Evolutionary conservation across 2,888 invertebrate species (phyloP), one percentile per base, ranked within the genome.

Genomic region (Caenorhabditis plicata): DNA sequence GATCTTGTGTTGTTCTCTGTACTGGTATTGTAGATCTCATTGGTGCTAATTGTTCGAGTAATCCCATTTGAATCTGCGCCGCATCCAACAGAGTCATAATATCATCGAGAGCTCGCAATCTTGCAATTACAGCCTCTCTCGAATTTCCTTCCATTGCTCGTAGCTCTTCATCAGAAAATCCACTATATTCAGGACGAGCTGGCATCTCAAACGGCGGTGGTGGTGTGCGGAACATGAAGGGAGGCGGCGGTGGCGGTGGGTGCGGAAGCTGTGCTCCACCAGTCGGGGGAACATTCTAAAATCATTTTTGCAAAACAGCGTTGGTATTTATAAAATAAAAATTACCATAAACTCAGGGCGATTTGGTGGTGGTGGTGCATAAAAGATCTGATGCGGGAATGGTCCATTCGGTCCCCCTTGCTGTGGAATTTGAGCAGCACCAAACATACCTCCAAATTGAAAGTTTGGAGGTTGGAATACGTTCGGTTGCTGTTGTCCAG

Each of bases 81-180:
- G 94, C 92, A 83, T 96, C 95, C 71, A 98, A 82, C 83, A 98
- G 87, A 2, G 90, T 85, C 84, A 91, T 88, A 69, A 92, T 89
- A 83, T 92, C 90, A 56, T 88, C 87, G 44, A 92, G 84, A 76
- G 89, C 86, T 84, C 90, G 89, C 62, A 98, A 87, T 61, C 98
- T 86, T 4, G 92, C 92, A 82, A 95, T 92, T 29, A 96, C 87
- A 73, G 91, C 89, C 68, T 88, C 87, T 60, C 95, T 86, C 4
- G 64, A 48, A 2, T 55, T 87, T 26, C 93, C 93, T 83, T 98
- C 98, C 88, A 98, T 87, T 15, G 87, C 86, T 53, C 86, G 85
- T 48, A 98, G 85, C 80, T 96, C 93, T 39, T 91, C 92, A 39
- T 88, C 87, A 35, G 88, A 87, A 44, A 96, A 84, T 29, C 86